These are phyloP conservation scores for Aleiodes leptofemur DNA, from an alignment of 2,888 invertebrate genomes.

Conservation along the genomic window DNA sequence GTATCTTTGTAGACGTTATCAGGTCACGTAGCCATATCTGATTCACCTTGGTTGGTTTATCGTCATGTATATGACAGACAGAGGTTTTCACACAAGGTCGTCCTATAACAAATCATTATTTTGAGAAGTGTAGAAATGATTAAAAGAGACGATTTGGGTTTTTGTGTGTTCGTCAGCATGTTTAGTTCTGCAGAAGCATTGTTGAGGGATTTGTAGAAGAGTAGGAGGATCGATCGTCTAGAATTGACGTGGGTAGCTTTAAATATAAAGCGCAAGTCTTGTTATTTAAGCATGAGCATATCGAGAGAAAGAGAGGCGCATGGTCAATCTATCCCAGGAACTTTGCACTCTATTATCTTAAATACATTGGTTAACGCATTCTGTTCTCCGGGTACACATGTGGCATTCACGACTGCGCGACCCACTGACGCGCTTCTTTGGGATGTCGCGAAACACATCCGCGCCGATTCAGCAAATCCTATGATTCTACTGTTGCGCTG, in stretches of 20 bases:
- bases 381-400: slow-evolving; percentile 71
- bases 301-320: slow-evolving; percentile 3
- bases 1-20: slow-evolving; percentile 6
- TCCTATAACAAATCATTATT: slow-evolving; percentile 1
- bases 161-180: too few relatives aligned
- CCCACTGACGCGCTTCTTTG: slow-evolving; percentile 49
- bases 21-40: neutral
- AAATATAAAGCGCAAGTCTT: slow-evolving; percentile 25
- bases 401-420: slow-evolving; percentile 70
- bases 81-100: slow-evolving; percentile 5
- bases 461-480: neutral
- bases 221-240: too few relatives aligned
- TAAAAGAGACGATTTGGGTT: neutral
- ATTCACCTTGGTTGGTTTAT: slow-evolving; percentile 22
- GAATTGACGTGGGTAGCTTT: neutral
- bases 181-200: too few relatives aligned
- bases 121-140: neutral
- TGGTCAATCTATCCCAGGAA: slow-evolving; percentile 24
- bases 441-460: slow-evolving; percentile 5
- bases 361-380: slow-evolving; percentile 49
- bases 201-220: too few relatives aligned
- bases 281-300: neutral
- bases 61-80: neutral
- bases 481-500: too few relatives aligned
- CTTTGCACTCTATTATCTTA: slow-evolving; percentile 6